Base-by-base conservation (phyloP, 53 echinoderm and acorn worm species). In the Crossaster papposus region DNA sequence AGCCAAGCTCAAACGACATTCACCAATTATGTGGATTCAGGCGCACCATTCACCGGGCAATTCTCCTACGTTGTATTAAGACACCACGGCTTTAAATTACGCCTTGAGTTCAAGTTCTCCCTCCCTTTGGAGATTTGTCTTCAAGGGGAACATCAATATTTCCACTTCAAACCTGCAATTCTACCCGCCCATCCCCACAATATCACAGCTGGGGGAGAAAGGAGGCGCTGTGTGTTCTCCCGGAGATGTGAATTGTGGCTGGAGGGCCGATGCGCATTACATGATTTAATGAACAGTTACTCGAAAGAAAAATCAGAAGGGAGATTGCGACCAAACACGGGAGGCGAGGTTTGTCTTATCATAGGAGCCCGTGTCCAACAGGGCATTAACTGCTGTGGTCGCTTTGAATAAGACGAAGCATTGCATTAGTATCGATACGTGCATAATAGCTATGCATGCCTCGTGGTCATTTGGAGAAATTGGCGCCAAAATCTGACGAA, bases 151-250 rank as follows among this genome's bases (percentile, higher is more conserved):
- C 72, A n/a, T 74, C 54, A 33, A 72, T 31, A 34, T 85, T 85
- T 54, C 74, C 55, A 32, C 73, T 85, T 52, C 72, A 72, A 73
- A 85, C 53, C 72, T 52, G 79, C 51, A 79, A n/a, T 79, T 79
- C n/a, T 79, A 50, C 28, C 51, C 79, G n/a, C 22, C 51, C 52
- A 24, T 79, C 75, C 68, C 28, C 28, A 1, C 28, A 68, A 74
- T 14, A 71, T 28, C 35, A 33, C 75, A 35, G 36, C 14, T 36
- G 28, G 28, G 75, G 28, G 75, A 35, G 15, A 14, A 18, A 2
- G 6, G 15, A 71, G 26, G 30, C n/a, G 33, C 75, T 4, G 34
- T 11, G 3, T 68, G 28, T 68, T 68, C 68, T 68, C 28, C 11
- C 10, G 28, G 68, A 68, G 75, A 74, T 17, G 75, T 74, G 75